A percentile compares a stretch with the other conserved stretches of the same genome.
Evolutionary conservation across 2,888 invertebrate species (phyloP).

Genomic region (Drosophila infuscata): DNA sequence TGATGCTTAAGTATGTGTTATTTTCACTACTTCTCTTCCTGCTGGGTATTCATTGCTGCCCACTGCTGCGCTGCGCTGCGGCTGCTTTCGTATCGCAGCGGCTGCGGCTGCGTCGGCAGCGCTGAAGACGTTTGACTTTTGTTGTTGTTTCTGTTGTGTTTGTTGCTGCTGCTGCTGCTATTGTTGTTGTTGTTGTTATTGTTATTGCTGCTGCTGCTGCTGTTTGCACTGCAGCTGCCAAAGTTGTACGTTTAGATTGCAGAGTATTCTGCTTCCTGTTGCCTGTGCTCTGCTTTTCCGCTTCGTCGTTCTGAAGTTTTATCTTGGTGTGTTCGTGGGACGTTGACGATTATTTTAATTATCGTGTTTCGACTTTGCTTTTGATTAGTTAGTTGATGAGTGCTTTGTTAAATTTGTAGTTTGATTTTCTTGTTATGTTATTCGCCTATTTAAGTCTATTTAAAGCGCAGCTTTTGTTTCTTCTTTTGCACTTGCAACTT

Average conservation of each 20-base stretch:
- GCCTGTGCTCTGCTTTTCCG: not conserved
- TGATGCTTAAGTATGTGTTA: not conserved
- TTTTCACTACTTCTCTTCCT: slow-evolving; percentile 23
- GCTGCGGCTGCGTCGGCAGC: slow-evolving; percentile 22
- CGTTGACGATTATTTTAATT: slow-evolving; percentile 9
- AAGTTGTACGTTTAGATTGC: not conserved
- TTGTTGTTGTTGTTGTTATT: not conserved
- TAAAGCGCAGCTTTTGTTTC: slow-evolving; percentile 16
- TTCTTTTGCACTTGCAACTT: slow-evolving; percentile 14
- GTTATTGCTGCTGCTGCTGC: not conserved
- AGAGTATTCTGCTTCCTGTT: slow-evolving; percentile 18
- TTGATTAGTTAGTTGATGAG: slow-evolving; percentile 2
- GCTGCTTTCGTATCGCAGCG: slow-evolving; percentile 25
- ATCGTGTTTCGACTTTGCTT: not conserved
- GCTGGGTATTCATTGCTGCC: slow-evolving; percentile 44
- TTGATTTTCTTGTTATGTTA: slow-evolving; percentile 5
- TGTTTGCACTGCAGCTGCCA: slow-evolving; percentile 1
- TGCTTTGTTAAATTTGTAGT: slow-evolving; percentile 4
- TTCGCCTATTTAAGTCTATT: slow-evolving; percentile 10
- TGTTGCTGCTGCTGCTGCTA: not conserved
- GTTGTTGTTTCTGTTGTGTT: slow-evolving; percentile 1
- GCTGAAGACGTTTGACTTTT: slow-evolving; percentile 3
- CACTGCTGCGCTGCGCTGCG: slow-evolving; percentile 38
- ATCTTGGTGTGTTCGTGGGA: not conserved
- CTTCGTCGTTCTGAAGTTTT: not conserved